A percentile compares a stretch with the other conserved stretches of the same genome.
phyloP scores from a whole-genome alignment of 92 coral and sea anemone species.

The Meandrina meandrites region DNA sequence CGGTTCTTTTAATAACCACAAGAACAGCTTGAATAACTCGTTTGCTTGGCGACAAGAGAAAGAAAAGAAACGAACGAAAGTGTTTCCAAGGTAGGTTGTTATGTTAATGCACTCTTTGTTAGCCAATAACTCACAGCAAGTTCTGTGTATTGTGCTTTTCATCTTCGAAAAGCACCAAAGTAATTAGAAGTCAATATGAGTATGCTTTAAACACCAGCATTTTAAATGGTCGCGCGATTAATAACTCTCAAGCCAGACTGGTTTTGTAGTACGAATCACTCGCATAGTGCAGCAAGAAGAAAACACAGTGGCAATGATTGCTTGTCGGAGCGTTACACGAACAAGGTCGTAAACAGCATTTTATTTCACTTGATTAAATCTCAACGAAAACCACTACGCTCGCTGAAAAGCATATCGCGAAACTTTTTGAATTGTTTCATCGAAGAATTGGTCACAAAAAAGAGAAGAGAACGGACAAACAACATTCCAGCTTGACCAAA shows the following conservation, averaged over 20 bases:
- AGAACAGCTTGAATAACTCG: neutral
- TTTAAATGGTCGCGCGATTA: neutral
- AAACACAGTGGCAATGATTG: neutral
- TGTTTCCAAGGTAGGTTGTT: slow-evolving; percentile 10
- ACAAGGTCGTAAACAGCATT: neutral
- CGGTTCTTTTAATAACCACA: neutral
- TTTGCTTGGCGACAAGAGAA: neutral
- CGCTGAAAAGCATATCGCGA: neutral
- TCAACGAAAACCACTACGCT: neutral
- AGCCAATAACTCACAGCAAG: slow-evolving; percentile 18
- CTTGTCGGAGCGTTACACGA: neutral
- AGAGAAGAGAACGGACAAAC: neutral
- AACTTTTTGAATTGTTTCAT: neutral
- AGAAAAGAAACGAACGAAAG: neutral
- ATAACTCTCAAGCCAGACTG: neutral
- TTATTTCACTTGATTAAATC: neutral
- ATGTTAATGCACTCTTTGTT: slow-evolving; percentile 33
- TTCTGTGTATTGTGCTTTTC: slow-evolving; percentile 14
- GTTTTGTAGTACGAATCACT: neutral
- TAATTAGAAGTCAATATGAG: slow-evolving; percentile 27
- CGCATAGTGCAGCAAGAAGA: neutral
- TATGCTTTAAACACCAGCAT: slow-evolving; percentile 1
- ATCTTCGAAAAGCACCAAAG: slow-evolving; percentile 7
- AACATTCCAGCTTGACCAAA: neutral
- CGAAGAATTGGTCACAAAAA: neutral